Base-by-base conservation (phyloP, 2,797 vertebrate species). In the Amphiprion clarkii region DNA sequence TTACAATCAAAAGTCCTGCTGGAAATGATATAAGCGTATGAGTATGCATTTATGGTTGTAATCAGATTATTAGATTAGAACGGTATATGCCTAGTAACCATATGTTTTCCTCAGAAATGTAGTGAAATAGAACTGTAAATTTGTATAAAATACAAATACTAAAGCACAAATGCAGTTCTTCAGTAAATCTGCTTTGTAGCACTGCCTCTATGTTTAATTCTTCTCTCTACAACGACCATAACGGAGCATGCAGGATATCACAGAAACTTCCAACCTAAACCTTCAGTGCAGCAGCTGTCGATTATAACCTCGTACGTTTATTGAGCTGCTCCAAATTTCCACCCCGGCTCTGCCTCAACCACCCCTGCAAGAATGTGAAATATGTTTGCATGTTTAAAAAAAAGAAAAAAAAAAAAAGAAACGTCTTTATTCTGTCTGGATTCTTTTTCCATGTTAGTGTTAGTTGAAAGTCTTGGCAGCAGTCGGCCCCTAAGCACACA, bases 281-380 rank as follows among this genome's bases (percentile, higher is more conserved):
- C 51, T 64, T 82, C 62, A 31, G 71, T 48, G 70, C 83, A 74
- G 78, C 75, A 74, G 78, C 75, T 82, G 74, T 82, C 65, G 33
- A 69, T 71, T 71, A 70, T 60, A 79, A 80, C 72, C 76, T 58
- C 44, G 55, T 73, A 87, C 73, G 6, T 87, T 90, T 83, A 81
- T 87, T 40, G 6, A 85, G 84, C 79, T 76, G 58, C 61, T 93
- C 88, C 83, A 89, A 88, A 89, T 92, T 90, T 92, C 88, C 88
- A 90, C 78, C 81, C 78, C 2, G 81, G 75, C 85, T 78, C 79
- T 78, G 85, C 83, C 91, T 88, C 76, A 79, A 70, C 89, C 82
- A 87, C 86, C 86, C 71, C 76, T 85, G 29, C 80, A 94, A 88
- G 90, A 94, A 94, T 94, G 89, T 91, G 70, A 94, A 93, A 90